Evolutionary conservation across 2,888 invertebrate species (phyloP).

Genomic region (Pheosia gnoma): DNA sequence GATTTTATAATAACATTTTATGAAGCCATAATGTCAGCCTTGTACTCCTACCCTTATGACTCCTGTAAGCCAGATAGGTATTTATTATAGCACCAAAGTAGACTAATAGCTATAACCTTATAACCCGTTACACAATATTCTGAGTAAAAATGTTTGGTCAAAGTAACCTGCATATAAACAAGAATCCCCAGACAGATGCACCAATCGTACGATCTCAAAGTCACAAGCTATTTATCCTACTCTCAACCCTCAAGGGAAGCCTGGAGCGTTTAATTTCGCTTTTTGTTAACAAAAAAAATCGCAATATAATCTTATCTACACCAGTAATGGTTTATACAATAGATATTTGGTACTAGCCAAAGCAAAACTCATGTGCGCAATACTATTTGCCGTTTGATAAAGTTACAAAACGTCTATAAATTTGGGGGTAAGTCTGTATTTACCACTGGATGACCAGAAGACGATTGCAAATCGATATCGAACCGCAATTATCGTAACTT

Average conservation of each 20-base stretch:
- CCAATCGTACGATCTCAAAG: background rate
- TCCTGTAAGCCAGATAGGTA: no score
- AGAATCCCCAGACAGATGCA: background rate
- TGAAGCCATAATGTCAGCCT: no score
- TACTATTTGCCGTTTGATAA: no score
- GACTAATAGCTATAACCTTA: no score
- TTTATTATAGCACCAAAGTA: no score
- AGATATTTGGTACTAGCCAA: background rate
- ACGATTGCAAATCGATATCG: constrained; percentile 9
- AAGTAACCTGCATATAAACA: background rate
- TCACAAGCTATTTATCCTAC: background rate
- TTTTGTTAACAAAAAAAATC: background rate
- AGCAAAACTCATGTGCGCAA: no score
- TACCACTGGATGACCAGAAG: background rate
- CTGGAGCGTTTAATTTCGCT: background rate
- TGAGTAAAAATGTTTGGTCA: no score
- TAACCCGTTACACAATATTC: no score
- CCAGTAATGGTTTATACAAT: background rate
- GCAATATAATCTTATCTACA: background rate
- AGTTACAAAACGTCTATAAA: no score
- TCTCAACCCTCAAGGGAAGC: background rate
- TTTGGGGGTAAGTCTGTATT: no score
- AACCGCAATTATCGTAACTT: constrained; percentile 15
- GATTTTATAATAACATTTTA: no score
- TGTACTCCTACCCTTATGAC: no score